Evolutionary conservation across 53 echinoderm and acorn worm genomes (phyloP).

Genomic region (Astropecten irregularis): DNA sequence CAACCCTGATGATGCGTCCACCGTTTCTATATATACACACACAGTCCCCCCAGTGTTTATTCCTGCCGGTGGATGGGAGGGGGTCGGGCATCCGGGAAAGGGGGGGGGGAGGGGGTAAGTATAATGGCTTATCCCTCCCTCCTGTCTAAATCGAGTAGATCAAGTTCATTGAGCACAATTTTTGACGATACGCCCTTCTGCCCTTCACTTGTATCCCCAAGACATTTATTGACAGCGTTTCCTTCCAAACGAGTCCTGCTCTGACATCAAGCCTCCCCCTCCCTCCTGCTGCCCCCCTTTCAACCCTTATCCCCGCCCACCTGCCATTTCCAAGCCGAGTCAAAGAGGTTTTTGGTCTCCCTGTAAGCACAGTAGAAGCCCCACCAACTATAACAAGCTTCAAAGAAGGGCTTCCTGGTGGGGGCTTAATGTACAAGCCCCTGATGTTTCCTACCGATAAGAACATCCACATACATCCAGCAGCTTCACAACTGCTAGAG

Average conservation of each 20-base stretch:
- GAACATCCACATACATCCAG: background rate
- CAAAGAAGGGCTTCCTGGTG: background rate
- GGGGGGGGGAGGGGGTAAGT: too few species aligned
- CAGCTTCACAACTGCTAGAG: too few species aligned
- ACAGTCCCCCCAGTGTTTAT: too few species aligned
- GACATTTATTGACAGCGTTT: too few species aligned
- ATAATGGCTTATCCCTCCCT: too few species aligned
- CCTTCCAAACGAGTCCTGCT: too few species aligned
- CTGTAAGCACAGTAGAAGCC: background rate
- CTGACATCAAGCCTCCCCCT: too few species aligned
- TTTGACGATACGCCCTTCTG: background rate
- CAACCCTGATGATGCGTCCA: conserved; percentile 1
- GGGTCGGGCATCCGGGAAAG: background rate
- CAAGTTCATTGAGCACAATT: conserved; percentile 3
- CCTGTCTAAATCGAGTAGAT: too few species aligned
- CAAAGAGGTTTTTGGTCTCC: too few species aligned
- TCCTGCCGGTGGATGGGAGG: background rate
- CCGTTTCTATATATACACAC: background rate
- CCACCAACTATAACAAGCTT: background rate
- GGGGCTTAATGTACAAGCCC: background rate
- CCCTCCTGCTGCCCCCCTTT: background rate
- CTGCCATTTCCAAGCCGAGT: too few species aligned
- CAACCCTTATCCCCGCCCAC: background rate
- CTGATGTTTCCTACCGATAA: conserved; percentile 44
- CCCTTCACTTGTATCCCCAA: too few species aligned